Percentiles rank a stretch among this genome's conserved stretches.
These are phyloP conservation scores for Proterorhinus semilunaris DNA, from an alignment of 2,113 vertebrate genomes.

Conservation along the genomic window DNA sequence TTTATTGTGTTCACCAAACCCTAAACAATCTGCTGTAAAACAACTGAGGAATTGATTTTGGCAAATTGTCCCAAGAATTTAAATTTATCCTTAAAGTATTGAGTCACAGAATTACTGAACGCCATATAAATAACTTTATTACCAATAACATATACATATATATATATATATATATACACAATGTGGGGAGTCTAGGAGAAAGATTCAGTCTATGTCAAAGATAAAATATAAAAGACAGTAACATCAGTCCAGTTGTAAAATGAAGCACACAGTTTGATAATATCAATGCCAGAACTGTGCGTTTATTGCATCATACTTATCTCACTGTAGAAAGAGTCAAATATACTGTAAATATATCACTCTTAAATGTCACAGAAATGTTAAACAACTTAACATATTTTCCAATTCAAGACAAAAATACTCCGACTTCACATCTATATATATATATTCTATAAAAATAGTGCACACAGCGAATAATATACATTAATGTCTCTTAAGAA, in stretches of 20 bases:
- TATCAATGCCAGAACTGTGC: conserved; percentile 33
- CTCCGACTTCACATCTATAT: conserved; percentile 53
- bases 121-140: conserved; percentile 7
- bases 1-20: neutral
- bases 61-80: neutral
- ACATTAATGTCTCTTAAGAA: conserved; percentile 48
- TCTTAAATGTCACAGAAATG: conserved; percentile 34
- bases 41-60: too few relatives aligned
- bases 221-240: conserved; percentile 21
- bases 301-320: conserved; percentile 19
- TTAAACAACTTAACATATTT: conserved; percentile 37
- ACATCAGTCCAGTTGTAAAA: conserved; percentile 31
- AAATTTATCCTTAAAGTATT: neutral
- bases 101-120: neutral
- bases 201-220: conserved; percentile 35
- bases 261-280: conserved; percentile 6
- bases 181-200: conserved; percentile 42
- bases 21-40: neutral
- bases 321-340: conserved; percentile 38
- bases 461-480: conserved; percentile 63
- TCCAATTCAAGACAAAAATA: conserved; percentile 68
- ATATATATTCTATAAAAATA: conserved; percentile 63
- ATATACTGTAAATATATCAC: conserved; percentile 23
- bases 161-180: conserved; percentile 26
- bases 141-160: conserved; percentile 49